A percentile compares a stretch with the other conserved stretches of the same genome.
Evolutionary conservation across 2,888 invertebrate species (phyloP).

Genomic region (Hypomecis punctinalis): DNA sequence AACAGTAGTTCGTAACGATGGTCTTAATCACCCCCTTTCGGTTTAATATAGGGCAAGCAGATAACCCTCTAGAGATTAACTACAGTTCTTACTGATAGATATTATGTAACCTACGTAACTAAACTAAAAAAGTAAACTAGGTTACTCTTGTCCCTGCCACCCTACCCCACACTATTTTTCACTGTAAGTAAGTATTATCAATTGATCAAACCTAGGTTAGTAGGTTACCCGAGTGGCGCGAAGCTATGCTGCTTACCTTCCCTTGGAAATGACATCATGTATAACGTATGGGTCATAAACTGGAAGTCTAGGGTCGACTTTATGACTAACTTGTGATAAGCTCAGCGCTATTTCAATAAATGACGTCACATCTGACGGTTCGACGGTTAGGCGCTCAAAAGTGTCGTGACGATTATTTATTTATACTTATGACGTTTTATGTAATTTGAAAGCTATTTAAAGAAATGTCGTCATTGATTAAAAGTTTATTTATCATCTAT

Average conservation of each 20-base stretch:
- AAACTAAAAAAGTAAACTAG: too few species aligned
- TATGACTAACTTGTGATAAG: slow-evolving; percentile 16
- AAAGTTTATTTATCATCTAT: background rate
- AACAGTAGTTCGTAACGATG: too few species aligned
- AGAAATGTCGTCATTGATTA: slow-evolving; percentile 9
- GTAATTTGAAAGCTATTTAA: slow-evolving; percentile 4
- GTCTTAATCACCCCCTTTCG: too few species aligned
- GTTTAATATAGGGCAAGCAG: too few species aligned
- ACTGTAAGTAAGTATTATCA: too few species aligned
- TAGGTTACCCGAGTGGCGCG: background rate
- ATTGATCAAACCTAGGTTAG: too few species aligned
- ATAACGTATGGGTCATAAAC: background rate
- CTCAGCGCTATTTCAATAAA: slow-evolving; percentile 19
- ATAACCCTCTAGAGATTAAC: too few species aligned
- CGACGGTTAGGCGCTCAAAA: background rate
- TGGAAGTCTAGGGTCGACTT: slow-evolving; percentile 16
- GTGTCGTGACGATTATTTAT: slow-evolving; percentile 4
- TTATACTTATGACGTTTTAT: slow-evolving; percentile 4
- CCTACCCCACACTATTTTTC: too few species aligned
- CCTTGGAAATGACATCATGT: slow-evolving; percentile 11
- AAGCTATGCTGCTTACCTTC: background rate
- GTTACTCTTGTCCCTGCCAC: too few species aligned
- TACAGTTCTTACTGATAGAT: too few species aligned
- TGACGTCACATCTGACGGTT: slow-evolving; percentile 19
- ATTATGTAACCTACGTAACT: too few species aligned